Conservation (phyloP, 1,140 invertebrate genomes). For the Pteromalus puparum region DNA sequence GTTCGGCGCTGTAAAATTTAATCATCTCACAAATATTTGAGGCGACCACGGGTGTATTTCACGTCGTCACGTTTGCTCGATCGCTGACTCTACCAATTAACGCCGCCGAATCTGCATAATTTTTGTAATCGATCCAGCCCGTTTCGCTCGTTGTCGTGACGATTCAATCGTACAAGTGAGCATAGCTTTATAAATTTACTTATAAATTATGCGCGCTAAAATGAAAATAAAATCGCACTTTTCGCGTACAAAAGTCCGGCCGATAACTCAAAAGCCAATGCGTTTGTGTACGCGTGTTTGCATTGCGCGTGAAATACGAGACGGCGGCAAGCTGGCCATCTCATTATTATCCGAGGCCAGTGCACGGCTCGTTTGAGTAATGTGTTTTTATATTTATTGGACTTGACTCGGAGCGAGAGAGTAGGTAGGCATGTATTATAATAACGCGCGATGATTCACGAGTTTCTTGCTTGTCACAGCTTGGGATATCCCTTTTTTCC, state of each 20-base stretch:
- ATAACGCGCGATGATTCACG: conserved; percentile 56
- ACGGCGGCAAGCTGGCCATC: conserved; percentile 47
- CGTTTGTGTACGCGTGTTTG: conserved; percentile 49
- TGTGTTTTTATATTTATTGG: conserved; percentile 62
- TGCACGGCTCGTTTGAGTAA: conserved; percentile 55
- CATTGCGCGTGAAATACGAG: conserved; percentile 61
- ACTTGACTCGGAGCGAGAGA: neutral
- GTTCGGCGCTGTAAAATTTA: no score
- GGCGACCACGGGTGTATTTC: no score
- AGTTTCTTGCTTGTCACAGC: conserved; percentile 34
- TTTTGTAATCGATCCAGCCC: neutral
- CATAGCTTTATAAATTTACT: no score
- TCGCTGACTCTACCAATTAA: conserved; percentile 1
- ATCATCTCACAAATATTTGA: no score
- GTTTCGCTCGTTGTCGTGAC: neutral
- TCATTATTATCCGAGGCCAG: conserved; percentile 60
- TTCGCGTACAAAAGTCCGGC: neutral
- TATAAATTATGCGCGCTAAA: neutral
- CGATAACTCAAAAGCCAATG: neutral
- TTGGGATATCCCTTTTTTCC: neutral
- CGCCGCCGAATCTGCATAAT: conserved; percentile 4
- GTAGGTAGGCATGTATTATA: conserved; percentile 30
- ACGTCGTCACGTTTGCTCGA: conserved; percentile 20
- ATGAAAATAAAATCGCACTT: neutral
- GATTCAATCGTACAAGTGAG: neutral